A percentile compares a stretch with the other conserved stretches of the same genome.
These are phyloP conservation scores for Neosilurus mollespiculum DNA, from an alignment of 2,797 vertebrate species.

Conservation along the genomic window DNA sequence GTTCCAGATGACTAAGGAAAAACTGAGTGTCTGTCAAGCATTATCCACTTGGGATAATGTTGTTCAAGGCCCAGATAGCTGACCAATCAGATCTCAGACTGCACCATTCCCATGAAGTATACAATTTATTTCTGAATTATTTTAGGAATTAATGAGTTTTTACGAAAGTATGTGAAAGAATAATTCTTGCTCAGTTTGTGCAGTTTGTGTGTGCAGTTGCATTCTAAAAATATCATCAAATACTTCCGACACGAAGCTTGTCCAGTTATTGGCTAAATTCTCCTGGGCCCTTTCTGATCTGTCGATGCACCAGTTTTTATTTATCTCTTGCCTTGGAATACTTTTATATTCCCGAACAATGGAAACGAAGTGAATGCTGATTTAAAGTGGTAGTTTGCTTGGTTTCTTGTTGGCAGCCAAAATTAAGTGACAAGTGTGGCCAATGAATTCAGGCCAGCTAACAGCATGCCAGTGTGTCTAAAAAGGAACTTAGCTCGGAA, in stretches of 20 bases:
- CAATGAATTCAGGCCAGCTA: constrained; percentile 56
- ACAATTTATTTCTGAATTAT: background rate
- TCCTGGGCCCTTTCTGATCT: background rate
- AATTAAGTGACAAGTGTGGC: constrained; percentile 41
- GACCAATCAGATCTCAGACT: too few species aligned
- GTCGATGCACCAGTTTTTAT: background rate
- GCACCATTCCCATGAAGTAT: too few species aligned
- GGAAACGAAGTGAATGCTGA: constrained; percentile 8
- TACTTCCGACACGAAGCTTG: background rate
- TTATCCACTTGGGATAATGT: too few species aligned
- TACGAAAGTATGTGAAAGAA: background rate
- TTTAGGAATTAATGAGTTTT: background rate
- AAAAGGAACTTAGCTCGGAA: constrained; percentile 23
- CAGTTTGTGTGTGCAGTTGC: background rate
- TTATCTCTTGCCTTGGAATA: background rate
- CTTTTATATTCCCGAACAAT: background rate
- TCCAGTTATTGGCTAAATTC: background rate
- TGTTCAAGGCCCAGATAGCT: too few species aligned
- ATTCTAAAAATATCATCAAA: background rate
- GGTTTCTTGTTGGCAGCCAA: constrained; percentile 27
- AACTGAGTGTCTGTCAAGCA: too few species aligned
- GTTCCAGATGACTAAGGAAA: too few species aligned
- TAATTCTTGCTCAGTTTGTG: background rate
- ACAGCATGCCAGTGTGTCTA: constrained; percentile 21
- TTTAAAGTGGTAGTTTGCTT: constrained; percentile 15